Percentiles rank a stretch among this genome's conserved stretches.
These are phyloP conservation scores for Hystrix brachyura DNA, from an alignment of 2,113 vertebrate genomes.

Conservation along the genomic window DNA sequence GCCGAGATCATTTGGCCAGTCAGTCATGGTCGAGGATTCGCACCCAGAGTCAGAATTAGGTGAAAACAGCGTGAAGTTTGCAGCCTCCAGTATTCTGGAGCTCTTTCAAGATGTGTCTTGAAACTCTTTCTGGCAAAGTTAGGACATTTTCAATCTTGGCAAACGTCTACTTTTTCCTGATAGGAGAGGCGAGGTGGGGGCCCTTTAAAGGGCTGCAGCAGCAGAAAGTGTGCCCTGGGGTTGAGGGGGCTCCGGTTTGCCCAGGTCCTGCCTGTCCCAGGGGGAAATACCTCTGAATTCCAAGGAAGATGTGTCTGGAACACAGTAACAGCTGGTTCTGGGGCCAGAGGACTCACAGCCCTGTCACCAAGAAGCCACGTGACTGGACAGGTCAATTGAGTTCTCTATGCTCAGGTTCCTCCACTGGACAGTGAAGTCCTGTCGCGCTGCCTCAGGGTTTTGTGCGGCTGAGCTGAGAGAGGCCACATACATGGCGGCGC, in stretches of 20 bases:
- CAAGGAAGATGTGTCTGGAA: background rate
- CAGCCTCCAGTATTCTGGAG: background rate
- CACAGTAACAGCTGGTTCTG: background rate
- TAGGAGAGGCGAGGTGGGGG: background rate
- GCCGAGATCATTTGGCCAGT: background rate
- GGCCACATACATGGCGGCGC: background rate
- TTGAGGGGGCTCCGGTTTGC: background rate
- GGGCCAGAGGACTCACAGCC: background rate
- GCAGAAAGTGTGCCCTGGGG: background rate
- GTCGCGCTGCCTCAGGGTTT: background rate
- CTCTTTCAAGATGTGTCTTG: background rate
- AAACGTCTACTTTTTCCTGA: background rate
- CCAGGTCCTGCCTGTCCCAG: background rate
- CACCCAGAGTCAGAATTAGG: background rate
- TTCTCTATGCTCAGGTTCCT: rapidly evolving
- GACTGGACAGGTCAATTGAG: background rate
- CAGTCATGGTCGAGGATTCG: background rate
- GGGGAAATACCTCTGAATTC: background rate
- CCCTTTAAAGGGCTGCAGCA: background rate
- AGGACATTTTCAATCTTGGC: background rate
- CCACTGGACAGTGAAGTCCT: background rate
- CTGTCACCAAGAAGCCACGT: background rate
- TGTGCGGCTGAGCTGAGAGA: background rate
- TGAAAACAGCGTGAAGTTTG: background rate
- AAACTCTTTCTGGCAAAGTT: background rate